Conservation (phyloP, 2,888 invertebrate species). For the Alentia gelatinosa region DNA sequence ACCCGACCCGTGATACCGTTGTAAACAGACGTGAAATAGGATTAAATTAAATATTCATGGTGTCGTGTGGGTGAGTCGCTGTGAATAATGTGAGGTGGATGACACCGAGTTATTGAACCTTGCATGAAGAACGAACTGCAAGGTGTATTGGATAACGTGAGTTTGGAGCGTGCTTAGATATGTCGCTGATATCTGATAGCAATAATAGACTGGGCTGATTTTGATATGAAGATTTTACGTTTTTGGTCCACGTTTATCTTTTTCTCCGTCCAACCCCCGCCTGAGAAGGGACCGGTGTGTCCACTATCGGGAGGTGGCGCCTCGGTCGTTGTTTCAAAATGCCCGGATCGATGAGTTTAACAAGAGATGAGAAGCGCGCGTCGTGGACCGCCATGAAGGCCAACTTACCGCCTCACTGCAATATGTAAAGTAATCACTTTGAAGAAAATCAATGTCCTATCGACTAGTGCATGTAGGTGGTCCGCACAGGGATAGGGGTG, state of each 20-base stretch:
- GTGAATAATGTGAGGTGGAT: too few relatives aligned
- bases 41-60: too few relatives aligned
- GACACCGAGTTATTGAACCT: too few relatives aligned
- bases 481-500: not conserved
- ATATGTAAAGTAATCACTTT: constrained; percentile 54
- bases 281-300: not conserved
- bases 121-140: too few relatives aligned
- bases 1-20: too few relatives aligned
- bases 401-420: constrained; percentile 46
- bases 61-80: too few relatives aligned
- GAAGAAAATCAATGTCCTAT: constrained; percentile 28
- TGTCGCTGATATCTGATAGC: too few relatives aligned
- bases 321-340: constrained; percentile 36
- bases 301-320: not conserved
- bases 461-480: not conserved
- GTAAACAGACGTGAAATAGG: too few relatives aligned
- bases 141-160: too few relatives aligned
- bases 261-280: not conserved
- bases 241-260: not conserved
- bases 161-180: too few relatives aligned
- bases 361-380: constrained; percentile 23
- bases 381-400: constrained; percentile 13
- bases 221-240: too few relatives aligned
- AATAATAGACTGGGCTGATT: too few relatives aligned
- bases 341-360: constrained; percentile 41